Evolutionary conservation across 2,113 vertebrate species (phyloP).

Genomic region (Osmerus mordax): DNA sequence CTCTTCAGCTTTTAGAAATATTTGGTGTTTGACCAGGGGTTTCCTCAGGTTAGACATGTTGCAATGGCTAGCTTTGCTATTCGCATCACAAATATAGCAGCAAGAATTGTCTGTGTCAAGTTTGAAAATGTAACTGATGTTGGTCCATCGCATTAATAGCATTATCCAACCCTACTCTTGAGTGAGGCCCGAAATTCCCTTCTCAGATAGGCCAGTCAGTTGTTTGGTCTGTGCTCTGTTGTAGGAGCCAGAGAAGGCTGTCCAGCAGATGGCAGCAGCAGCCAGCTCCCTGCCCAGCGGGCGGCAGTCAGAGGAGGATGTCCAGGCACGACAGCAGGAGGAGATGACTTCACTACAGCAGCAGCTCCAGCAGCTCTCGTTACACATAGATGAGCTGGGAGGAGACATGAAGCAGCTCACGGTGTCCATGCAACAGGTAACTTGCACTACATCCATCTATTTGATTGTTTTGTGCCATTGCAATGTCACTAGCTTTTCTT

Average conservation of each 20-base stretch:
- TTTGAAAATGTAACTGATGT: too few species aligned
- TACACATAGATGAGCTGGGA: constrained; percentile 68
- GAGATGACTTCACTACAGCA: constrained; percentile 71
- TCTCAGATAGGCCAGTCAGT: too few species aligned
- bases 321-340: constrained; percentile 70
- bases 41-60: too few species aligned
- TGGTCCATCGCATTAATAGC: too few species aligned
- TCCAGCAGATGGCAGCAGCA: constrained; percentile 58
- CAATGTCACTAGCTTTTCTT: not conserved
- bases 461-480: not conserved
- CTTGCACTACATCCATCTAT: not conserved
- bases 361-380: constrained; percentile 72
- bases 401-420: constrained; percentile 71
- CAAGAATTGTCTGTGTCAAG: too few species aligned
- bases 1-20: too few species aligned
- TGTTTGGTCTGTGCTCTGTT: not conserved
- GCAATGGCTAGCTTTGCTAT: too few species aligned
- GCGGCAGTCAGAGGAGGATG: constrained; percentile 69
- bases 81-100: too few species aligned
- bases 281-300: constrained; percentile 53
- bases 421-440: constrained; percentile 74
- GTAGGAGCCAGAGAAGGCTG: constrained; percentile 65
- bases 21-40: too few species aligned
- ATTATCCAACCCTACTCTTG: too few species aligned
- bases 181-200: too few species aligned